Base-by-base conservation (phyloP, 1,140 invertebrate species). In the Zaprionus gabonicus region DNA sequence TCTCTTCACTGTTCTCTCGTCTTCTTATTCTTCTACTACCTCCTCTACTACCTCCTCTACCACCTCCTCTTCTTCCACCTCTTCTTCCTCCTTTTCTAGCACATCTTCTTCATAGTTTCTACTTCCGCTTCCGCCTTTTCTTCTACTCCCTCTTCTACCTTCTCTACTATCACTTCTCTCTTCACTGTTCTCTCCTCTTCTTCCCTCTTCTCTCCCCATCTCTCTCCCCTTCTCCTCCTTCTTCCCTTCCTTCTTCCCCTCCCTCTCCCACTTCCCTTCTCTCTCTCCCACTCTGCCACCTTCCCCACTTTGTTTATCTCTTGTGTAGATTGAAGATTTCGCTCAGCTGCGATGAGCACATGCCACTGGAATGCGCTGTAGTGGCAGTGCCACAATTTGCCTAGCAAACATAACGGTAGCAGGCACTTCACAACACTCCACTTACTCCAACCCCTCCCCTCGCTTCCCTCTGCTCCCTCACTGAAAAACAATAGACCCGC, bases 381-480 rank as follows among this genome's bases (percentile, higher is more conserved):
- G 57, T 68, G 36, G 57, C 3, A 49, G 53, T 20, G 20, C 27
- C 20, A 71, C 27, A 71, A 51, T 83, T 83, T 81, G 70, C 66
- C 70, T 81, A 84, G 78, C 70, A 71, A 74, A 73, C 27, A 51
- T 51, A 51, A 51, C 46, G 46, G 46, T 46, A 46, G 41, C n/a
- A 17, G 46, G 46, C 46, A 25, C 46, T 51, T 20, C 23, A 10
- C 46, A 0, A 3, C 31, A 34, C 9, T 51, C 20, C 20, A 13
- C 20, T 20, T 51, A 31, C 23, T 28, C 20, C 31, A 15, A 3
- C 36, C n/a, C 13, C 20, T 1, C 1, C 13, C 9, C 1, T 6
- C 9, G 7, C 34, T 6, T 9, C 28, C 9, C 20, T 5, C 3
- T 12, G 0, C 7, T 28, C 27, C 23, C n/a, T 1, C 12, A 13